Percentiles rank a stretch among this genome's conserved stretches.
phyloP scores from a whole-genome alignment of 2,888 invertebrate species.

The Thera obeliscata region DNA sequence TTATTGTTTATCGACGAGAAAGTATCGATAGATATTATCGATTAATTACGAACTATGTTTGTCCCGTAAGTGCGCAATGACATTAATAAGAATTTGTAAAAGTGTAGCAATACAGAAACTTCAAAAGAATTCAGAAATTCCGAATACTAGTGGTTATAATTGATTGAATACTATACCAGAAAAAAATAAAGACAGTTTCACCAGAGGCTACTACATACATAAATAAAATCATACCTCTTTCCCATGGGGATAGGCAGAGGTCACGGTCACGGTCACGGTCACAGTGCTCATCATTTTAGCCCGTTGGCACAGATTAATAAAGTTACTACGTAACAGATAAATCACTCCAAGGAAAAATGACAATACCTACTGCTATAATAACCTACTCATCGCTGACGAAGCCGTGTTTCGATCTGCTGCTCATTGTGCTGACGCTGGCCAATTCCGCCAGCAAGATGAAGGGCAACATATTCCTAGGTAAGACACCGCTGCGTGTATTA shows the following conservation, averaged over 20 bases:
- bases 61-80: conserved; percentile 73
- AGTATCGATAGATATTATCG: conserved; percentile 71
- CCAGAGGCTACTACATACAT: no score
- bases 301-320: no score
- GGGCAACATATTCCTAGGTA: conserved; percentile 92
- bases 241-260: no score
- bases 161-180: not conserved
- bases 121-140: not conserved
- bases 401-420: conserved; percentile 96
- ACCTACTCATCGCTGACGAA: conserved; percentile 99
- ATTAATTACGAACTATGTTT: conserved; percentile 73
- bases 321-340: no score
- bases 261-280: no score
- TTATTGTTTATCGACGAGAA: conserved; percentile 81
- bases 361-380: no score
- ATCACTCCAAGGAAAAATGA: no score
- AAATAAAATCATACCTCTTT: no score
- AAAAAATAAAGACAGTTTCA: no score
- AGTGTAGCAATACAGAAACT: conserved; percentile 13
- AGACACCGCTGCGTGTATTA: conserved; percentile 26
- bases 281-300: no score
- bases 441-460: conserved; percentile 94
- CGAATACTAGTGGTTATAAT: not conserved
- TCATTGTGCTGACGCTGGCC: conserved; percentile 95
- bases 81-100: conserved; percentile 46